Base-by-base conservation (phyloP, 2,888 invertebrate species). In the Cephalotes varians region DNA sequence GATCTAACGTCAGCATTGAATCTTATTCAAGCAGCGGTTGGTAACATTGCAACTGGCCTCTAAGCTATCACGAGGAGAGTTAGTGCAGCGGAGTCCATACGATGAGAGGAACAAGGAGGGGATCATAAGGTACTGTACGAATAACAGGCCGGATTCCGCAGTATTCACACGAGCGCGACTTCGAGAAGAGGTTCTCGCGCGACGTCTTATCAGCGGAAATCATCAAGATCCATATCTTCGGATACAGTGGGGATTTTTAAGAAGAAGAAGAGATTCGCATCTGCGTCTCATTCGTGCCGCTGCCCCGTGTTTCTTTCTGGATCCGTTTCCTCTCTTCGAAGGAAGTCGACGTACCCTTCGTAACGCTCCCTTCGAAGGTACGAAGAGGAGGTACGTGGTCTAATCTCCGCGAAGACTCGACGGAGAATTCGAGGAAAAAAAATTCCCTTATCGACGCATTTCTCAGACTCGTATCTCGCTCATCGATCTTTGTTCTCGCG, bases 101-200 rank as follows among this genome's bases (percentile, higher is more conserved):
- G 65, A 64, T 58, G 40, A 21, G 47, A 28, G 34, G 10, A 72
- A 21, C 37, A 74, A 67, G 82, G 79, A 72, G 84, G 87, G 77
- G 76, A 85, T 77, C 71, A 88, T 90, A 90, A n/a, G n/a, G 87
- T 86, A 80, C 72, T 82, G 67, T 65, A 65, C 65, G 56, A 15
- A 44, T 40, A 58, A 73, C 79, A 64, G 21, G 47, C 64, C 7
- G 21, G 28, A 81, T 64, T 65, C 60, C 21, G 49, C 85, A 90
- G 87, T 86, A 56, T 84, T 81, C 79, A 76, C 64, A 83, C 76
- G 74, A 77, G 82, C 82, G 86, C 69, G 73, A 82, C 67, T 69
- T 72, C 80, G 83, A 56, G 73, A 60, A 77, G 86, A 85, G 80
- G 79, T 62, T 21, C 34, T 25, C n/a, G 40, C 60, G 58, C n/a